Evolutionary conservation across 2,888 invertebrate species (phyloP).

Genomic region (Apoda limacodes): DNA sequence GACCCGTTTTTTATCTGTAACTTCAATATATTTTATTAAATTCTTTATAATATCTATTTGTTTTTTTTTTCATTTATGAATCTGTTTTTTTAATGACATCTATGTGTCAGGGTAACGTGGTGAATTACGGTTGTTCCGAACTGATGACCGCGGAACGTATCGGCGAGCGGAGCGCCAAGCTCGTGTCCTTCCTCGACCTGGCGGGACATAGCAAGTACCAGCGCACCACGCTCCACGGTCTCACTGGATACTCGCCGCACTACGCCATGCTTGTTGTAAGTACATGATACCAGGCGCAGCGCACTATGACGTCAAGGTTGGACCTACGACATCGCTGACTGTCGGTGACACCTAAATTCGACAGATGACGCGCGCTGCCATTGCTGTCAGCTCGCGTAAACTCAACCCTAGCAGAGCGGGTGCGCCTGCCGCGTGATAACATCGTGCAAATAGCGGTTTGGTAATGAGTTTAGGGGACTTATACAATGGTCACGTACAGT

Average conservation of each 20-base stretch:
- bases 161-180: slow-evolving; percentile 90
- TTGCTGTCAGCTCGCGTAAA: too few relatives aligned
- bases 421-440: too few relatives aligned
- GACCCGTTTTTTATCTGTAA: too few relatives aligned
- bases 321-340: too few relatives aligned
- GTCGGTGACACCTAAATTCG: too few relatives aligned
- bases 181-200: slow-evolving; percentile 95
- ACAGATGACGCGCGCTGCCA: too few relatives aligned
- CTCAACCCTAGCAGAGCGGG: too few relatives aligned
- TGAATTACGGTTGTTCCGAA: slow-evolving; percentile 90
- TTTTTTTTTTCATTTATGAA: not conserved
- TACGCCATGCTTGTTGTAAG: slow-evolving; percentile 61
- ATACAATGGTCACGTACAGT: too few relatives aligned
- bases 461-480: too few relatives aligned
- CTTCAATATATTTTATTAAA: not conserved
- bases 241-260: slow-evolving; percentile 94
- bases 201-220: slow-evolving; percentile 97
- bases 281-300: too few relatives aligned
- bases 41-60: not conserved
- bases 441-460: too few relatives aligned
- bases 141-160: slow-evolving; percentile 94
- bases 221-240: slow-evolving; percentile 93
- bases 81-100: slow-evolving; percentile 5
- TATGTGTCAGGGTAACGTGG: slow-evolving; percentile 77
- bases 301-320: too few relatives aligned